phyloP scores from a whole-genome alignment of 2,113 vertebrate species.

The Nibea coibor region DNA sequence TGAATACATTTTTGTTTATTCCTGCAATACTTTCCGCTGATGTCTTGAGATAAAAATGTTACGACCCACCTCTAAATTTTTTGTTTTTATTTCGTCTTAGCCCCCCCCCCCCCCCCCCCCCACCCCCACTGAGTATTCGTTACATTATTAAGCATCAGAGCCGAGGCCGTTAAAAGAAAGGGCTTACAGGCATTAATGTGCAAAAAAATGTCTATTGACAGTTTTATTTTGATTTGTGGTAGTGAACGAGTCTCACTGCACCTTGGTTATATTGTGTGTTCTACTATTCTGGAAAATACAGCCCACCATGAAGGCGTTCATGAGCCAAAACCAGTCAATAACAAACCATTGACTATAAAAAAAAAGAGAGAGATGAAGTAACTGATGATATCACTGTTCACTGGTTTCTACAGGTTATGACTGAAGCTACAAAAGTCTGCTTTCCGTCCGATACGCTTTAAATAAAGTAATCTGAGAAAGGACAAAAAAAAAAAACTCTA shows the following conservation, averaged over 20 bases:
- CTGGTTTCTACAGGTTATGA: constrained; percentile 23
- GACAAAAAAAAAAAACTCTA: not conserved
- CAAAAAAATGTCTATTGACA: not conserved
- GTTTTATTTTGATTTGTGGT: not conserved
- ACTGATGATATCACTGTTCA: constrained; percentile 23
- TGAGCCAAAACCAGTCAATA: constrained; percentile 29
- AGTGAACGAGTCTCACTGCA: not conserved
- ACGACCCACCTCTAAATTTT: not conserved
- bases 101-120: no score
- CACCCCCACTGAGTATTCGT: not conserved
- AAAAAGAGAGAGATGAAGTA: constrained; percentile 10
- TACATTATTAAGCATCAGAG: not conserved
- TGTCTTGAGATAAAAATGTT: not conserved
- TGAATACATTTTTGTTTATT: not conserved
- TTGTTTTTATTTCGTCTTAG: not conserved
- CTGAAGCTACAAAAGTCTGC: constrained; percentile 5
- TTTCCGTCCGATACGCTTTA: not conserved
- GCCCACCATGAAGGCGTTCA: not conserved
- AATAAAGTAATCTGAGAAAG: not conserved
- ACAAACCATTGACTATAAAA: constrained; percentile 19
- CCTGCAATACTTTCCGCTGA: constrained; percentile 1
- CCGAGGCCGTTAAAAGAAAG: not conserved
- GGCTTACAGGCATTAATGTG: not conserved
- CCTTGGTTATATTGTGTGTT: constrained; percentile 7
- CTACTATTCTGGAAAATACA: not conserved